Evolutionary conservation across 1,140 invertebrate genomes (phyloP).

Genomic region (Drosophila lacertosa): DNA sequence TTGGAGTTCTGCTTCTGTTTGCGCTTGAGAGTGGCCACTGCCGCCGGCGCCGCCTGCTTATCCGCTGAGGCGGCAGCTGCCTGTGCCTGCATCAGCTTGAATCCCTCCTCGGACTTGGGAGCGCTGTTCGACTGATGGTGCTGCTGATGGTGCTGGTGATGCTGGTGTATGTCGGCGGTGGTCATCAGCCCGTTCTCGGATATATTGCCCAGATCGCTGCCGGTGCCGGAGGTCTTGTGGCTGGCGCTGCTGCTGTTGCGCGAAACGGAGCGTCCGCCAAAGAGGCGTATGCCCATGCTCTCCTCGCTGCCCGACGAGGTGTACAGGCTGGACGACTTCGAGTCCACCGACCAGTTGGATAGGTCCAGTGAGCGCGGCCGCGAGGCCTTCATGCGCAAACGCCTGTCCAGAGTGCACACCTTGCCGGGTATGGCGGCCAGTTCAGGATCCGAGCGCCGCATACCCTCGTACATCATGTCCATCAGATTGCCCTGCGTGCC

Average conservation of each 20-base stretch:
- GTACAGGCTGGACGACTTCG: conserved; percentile 91
- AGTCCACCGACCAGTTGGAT: conserved; percentile 95
- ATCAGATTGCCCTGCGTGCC: conserved; percentile 86
- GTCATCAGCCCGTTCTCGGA: conserved; percentile 82
- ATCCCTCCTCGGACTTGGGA: conserved; percentile 59
- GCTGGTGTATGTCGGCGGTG: conserved; percentile 72
- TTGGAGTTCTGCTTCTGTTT: conserved; percentile 78
- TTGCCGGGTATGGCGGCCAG: conserved; percentile 91
- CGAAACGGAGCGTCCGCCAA: conserved; percentile 86
- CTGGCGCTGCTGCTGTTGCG: conserved; percentile 90
- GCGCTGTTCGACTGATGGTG: conserved; percentile 35
- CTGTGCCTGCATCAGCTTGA: conserved; percentile 29
- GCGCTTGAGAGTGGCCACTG: conserved; percentile 74
- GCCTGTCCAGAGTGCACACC: conserved; percentile 91
- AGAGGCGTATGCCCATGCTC: conserved; percentile 88
- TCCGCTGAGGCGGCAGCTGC: conserved; percentile 41
- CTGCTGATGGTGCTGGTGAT: conserved; percentile 48
- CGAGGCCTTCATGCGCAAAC: conserved; percentile 91
- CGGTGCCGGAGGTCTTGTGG: conserved; percentile 85
- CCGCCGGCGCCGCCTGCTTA: conserved; percentile 55
- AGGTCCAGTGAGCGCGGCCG: conserved; percentile 92
- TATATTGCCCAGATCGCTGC: conserved; percentile 84
- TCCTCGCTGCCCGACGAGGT: conserved; percentile 93
- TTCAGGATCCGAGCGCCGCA: conserved; percentile 92
- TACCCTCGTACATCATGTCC: conserved; percentile 89